phyloP scores from a whole-genome alignment of 2,888 invertebrate genomes.

The Neoaliturus tenellus region DNA sequence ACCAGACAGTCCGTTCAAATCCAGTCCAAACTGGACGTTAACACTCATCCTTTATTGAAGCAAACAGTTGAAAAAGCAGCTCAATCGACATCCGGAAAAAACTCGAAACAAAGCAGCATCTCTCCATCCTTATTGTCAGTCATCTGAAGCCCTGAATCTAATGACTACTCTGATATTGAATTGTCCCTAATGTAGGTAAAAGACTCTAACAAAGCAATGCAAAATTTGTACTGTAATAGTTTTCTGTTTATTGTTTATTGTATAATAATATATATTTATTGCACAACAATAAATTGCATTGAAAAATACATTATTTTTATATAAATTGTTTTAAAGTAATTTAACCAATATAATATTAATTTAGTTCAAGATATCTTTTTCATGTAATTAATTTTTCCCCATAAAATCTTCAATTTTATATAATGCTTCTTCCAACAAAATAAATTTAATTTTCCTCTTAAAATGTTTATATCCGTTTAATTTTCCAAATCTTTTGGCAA shows the following conservation, averaged over 20 bases:
- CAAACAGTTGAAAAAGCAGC: neutral
- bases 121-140: neutral
- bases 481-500: no score
- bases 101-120: neutral
- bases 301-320: no score
- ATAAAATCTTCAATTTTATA: no score
- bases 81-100: neutral
- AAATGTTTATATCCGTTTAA: no score
- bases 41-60: neutral
- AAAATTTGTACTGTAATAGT: neutral
- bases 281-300: no score
- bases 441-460: no score
- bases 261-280: no score
- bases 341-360: no score
- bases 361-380: no score
- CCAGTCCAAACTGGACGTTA: neutral
- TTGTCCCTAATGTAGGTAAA: conserved; percentile 31
- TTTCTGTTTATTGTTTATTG: neutral
- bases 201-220: conserved; percentile 36
- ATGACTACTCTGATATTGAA: conserved; percentile 2
- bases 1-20: neutral
- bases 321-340: no score
- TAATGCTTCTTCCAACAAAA: no score
- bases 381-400: no score
- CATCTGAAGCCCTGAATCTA: neutral